Conservation (phyloP, 2,888 invertebrate species). For the Drosophila anomalata region DNA sequence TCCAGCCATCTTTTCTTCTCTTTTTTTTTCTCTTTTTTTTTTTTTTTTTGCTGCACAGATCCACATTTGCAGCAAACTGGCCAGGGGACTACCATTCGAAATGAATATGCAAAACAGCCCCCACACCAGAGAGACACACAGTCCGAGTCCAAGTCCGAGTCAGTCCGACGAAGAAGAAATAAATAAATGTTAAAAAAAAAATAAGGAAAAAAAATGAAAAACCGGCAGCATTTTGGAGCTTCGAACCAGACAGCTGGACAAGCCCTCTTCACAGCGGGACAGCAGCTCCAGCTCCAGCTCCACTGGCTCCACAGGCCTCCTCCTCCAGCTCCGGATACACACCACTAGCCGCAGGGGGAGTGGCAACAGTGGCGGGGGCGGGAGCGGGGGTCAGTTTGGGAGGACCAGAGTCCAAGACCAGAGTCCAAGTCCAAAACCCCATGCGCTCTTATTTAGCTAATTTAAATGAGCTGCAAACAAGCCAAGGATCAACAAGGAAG, state of each 20-base stretch:
- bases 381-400: too few relatives aligned
- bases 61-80: slow-evolving; percentile 9
- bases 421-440: slow-evolving; percentile 14
- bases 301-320: slow-evolving; percentile 2
- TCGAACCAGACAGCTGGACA: slow-evolving; percentile 53
- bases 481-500: slow-evolving; percentile 1
- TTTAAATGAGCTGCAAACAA: slow-evolving; percentile 74
- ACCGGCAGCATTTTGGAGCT: slow-evolving; percentile 58
- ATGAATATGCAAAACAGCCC: slow-evolving; percentile 74
- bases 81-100: slow-evolving; percentile 48
- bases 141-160: not conserved
- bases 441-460: slow-evolving; percentile 65
- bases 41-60: not conserved
- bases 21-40: not conserved
- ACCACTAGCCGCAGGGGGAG: not conserved
- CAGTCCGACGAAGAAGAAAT: not conserved
- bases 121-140: slow-evolving; percentile 7
- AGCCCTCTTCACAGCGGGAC: slow-evolving; percentile 50
- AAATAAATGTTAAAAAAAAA: not conserved
- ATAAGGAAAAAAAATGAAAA: slow-evolving; percentile 8
- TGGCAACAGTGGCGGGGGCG: not conserved
- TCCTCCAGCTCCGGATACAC: slow-evolving; percentile 3
- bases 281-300: slow-evolving; percentile 7
- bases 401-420: not conserved
- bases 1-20: not conserved